Percentiles rank a stretch among this genome's conserved stretches.
These are phyloP conservation scores for Laticauda laticaudata DNA, from an alignment of 2,113 vertebrate species.

Conservation along the genomic window DNA sequence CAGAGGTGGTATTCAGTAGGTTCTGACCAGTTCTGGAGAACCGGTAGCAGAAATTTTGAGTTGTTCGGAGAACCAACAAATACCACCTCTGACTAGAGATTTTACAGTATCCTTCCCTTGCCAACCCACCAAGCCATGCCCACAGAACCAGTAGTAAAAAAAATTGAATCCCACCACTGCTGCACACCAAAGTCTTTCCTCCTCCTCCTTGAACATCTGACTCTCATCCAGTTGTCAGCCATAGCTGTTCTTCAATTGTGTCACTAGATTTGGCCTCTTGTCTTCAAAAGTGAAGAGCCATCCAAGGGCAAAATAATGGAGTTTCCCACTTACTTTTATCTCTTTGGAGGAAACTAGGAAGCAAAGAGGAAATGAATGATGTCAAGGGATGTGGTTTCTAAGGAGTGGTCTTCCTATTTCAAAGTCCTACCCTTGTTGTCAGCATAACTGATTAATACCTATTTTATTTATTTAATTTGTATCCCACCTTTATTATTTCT, in stretches of 20 bases:
- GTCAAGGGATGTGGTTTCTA: background rate
- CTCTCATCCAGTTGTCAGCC: background rate
- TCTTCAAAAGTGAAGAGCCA: background rate
- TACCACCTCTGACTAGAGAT: too few relatives aligned
- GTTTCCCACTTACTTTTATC: background rate
- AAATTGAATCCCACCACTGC: too few relatives aligned
- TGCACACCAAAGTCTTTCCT: background rate
- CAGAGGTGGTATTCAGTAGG: background rate
- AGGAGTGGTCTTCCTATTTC: background rate
- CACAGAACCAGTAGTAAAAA: too few relatives aligned
- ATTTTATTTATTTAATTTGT: background rate
- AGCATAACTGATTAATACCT: background rate
- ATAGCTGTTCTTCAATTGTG: background rate
- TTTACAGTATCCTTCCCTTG: too few relatives aligned
- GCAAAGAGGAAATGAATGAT: background rate
- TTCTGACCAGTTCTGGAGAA: too few relatives aligned
- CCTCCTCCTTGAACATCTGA: background rate
- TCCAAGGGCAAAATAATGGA: background rate
- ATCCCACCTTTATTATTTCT: background rate
- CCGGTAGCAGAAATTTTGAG: too few relatives aligned
- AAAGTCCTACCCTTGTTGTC: background rate
- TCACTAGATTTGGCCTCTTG: background rate
- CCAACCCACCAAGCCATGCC: too few relatives aligned
- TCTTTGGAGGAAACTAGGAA: background rate
- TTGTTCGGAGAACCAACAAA: too few relatives aligned